Conservation (phyloP, 1,140 invertebrate species). For the Calycopis cecrops region DNA sequence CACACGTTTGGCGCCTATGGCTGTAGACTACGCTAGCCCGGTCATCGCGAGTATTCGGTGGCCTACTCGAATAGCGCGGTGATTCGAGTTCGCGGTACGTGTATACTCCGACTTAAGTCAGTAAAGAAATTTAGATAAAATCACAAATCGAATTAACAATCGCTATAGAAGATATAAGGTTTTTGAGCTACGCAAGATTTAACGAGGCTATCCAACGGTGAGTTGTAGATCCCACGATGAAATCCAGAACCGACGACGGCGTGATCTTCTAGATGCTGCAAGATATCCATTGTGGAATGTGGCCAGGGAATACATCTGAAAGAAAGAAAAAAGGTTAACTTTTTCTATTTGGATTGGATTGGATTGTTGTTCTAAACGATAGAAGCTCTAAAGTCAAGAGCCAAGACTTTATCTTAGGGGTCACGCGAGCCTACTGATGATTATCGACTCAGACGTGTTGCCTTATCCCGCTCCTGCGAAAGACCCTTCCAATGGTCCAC, state of each 20-base stretch:
- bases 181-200: constrained; percentile 34
- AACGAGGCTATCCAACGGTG: constrained; percentile 22
- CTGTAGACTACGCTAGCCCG: constrained; percentile 52
- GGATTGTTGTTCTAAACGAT: too few species aligned
- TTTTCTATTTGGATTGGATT: too few species aligned
- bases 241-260: not conserved
- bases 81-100: constrained; percentile 42
- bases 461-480: too few species aligned
- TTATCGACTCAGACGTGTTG: too few species aligned
- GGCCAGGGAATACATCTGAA: too few species aligned
- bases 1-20: constrained; percentile 53
- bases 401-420: too few species aligned
- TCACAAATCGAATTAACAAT: constrained; percentile 21
- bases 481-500: too few species aligned
- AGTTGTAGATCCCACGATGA: not conserved
- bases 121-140: not conserved
- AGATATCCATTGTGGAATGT: too few species aligned
- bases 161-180: constrained; percentile 25
- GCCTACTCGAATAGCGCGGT: constrained; percentile 28
- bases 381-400: too few species aligned
- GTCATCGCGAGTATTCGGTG: constrained; percentile 30
- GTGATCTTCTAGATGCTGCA: too few species aligned
- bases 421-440: too few species aligned
- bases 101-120: constrained; percentile 35
- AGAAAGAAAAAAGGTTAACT: too few species aligned